phyloP scores from a whole-genome alignment of 2,113 vertebrate species.

The Astur gentilis region DNA sequence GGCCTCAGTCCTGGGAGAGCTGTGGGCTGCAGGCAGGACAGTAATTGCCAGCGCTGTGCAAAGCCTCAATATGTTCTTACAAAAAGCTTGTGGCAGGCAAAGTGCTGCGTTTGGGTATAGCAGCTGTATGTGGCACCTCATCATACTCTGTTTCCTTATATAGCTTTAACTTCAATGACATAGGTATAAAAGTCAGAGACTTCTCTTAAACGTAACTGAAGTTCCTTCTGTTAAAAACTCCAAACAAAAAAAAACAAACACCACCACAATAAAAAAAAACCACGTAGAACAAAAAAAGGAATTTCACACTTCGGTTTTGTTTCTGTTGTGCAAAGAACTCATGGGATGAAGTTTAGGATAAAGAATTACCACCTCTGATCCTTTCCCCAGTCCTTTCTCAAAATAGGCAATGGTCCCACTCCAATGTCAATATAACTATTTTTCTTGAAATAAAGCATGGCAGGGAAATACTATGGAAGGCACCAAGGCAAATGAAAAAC shows the following conservation, averaged over 20 bases:
- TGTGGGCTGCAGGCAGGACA: background rate
- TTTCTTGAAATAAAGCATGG: background rate
- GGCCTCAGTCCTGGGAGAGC: background rate
- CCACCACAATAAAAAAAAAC: background rate
- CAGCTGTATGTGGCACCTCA: background rate
- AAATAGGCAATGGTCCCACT: background rate
- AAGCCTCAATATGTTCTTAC: background rate
- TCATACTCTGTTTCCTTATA: background rate
- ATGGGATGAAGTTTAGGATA: background rate
- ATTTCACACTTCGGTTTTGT: background rate
- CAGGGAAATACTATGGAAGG: background rate
- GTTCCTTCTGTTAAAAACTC: background rate
- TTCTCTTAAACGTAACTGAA: background rate
- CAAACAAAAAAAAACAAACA: background rate
- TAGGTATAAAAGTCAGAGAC: background rate
- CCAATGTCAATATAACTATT: background rate
- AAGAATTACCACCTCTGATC: background rate
- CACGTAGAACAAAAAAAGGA: rapidly evolving
- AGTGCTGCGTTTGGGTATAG: background rate
- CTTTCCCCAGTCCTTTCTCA: background rate
- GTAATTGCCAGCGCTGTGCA: rapidly evolving
- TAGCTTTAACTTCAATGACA: background rate
- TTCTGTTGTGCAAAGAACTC: background rate
- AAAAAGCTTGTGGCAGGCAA: background rate
- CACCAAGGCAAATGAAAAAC: background rate